Percentiles rank a stretch among this genome's conserved stretches.
Conservation (phyloP, 2,797 vertebrate genomes). For the Cheirogaleus major region DNA sequence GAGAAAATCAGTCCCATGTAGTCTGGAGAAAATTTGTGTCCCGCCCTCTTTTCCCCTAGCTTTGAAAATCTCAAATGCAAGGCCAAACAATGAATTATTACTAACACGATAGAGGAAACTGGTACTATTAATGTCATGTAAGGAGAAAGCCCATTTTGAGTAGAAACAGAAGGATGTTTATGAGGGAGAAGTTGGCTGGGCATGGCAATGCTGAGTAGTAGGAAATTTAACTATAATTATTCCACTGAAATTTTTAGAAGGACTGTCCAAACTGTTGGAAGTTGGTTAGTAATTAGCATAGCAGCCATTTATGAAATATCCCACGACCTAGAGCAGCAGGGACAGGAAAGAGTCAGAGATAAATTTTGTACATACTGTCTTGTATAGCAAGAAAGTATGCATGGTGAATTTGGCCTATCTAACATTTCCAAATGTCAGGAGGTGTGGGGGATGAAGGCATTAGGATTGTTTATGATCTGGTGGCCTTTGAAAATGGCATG, state of each 20-base stretch:
- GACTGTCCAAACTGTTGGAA: not conserved
- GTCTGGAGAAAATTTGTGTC: slow-evolving; percentile 66
- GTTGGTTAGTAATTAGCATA: not conserved
- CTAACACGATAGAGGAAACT: slow-evolving; percentile 56
- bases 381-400: slow-evolving; percentile 38
- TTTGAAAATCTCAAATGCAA: slow-evolving; percentile 66
- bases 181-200: slow-evolving; percentile 31
- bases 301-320: not conserved
- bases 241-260: not conserved
- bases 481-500: not conserved
- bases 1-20: slow-evolving; percentile 66
- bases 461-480: not conserved
- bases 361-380: not conserved
- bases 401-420: not conserved
- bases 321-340: slow-evolving; percentile 19
- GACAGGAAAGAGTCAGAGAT: not conserved
- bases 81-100: slow-evolving; percentile 60
- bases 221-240: slow-evolving; percentile 20
- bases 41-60: slow-evolving; percentile 3
- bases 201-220: not conserved
- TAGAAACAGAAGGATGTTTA: slow-evolving; percentile 72
- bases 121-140: slow-evolving; percentile 36
- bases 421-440: not conserved
- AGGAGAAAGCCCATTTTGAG: slow-evolving; percentile 35
- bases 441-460: not conserved